A percentile compares a stretch with the other conserved stretches of the same genome.
Conservation (phyloP, 2,888 invertebrate genomes). For the Amphipyra berbera region DNA sequence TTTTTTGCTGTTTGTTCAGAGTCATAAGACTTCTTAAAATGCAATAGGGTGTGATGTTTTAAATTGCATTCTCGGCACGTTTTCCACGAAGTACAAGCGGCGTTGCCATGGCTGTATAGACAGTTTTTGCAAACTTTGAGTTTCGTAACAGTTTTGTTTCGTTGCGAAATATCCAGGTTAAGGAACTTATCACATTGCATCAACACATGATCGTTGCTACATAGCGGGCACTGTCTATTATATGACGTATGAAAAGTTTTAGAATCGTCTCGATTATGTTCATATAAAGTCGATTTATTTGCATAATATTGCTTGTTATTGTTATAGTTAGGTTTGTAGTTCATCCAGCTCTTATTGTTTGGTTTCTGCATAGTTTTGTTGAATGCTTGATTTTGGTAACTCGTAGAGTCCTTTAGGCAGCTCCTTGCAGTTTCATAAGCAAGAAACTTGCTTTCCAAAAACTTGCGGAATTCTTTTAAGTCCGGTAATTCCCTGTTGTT, state of each 20-base stretch:
- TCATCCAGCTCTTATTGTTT: no score
- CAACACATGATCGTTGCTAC: conserved; percentile 10
- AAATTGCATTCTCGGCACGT: conserved; percentile 13
- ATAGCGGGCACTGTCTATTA: conserved; percentile 3
- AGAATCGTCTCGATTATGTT: neutral
- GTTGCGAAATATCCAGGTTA: conserved; percentile 4
- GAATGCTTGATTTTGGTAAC: no score
- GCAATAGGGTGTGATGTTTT: conserved; percentile 15
- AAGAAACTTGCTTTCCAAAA: no score
- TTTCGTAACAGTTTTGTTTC: conserved; percentile 10
- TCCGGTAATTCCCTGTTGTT: no score
- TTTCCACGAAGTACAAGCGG: conserved; percentile 9
- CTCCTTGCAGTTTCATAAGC: no score
- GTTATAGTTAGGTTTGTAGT: conserved; percentile 7
- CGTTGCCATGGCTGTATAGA: conserved; percentile 14
- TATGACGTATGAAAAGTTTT: conserved; percentile 8
- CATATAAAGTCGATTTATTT: neutral
- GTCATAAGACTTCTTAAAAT: neutral
- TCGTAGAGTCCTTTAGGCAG: no score
- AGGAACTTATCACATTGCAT: conserved; percentile 13
- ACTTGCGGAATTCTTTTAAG: no score
- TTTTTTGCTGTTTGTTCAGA: neutral
- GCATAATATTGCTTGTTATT: neutral
- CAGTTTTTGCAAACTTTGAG: conserved; percentile 20
- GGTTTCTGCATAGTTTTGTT: no score